Evolutionary conservation across 2,797 vertebrate species (phyloP), one percentile per base, ranked within the genome.

Genomic region (Takifugu rubripes): DNA sequence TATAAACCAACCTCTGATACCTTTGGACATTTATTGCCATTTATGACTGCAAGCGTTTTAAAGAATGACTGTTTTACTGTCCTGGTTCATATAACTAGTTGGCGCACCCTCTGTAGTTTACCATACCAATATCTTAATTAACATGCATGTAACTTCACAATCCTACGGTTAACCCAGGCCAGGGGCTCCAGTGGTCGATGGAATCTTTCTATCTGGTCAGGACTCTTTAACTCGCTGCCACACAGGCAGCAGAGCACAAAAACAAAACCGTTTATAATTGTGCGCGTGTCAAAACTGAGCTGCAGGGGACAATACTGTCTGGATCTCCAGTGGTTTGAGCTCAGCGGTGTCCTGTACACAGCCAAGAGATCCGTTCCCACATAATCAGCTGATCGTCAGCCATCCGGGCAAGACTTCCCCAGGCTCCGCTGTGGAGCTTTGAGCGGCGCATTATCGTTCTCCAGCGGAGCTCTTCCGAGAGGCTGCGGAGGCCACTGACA

Each of bases 301-400:
- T 40, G 52, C 40, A 54, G 64, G 47, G 56, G 75, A 77, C 78
- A 78, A 72, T 57, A 47, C 42, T 51, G 70, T 75, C 44, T 72
- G 66, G 70, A 68, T 63, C 33, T 62, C 59, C 47, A 11, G 57
- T 49, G 57, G 31, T 56, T 66, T 59, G 48, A 42, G 53, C 61
- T 70, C 76, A 71, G 52, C 5, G 5, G 68, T 54, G 25, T 59
- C 46, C 59, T 52, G 42, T 51, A 74, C 54, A 58, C 56, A 78
- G 77, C 74, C 76, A 65, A 73, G 59, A 68, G 60, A 52, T 69
- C 61, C 59, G 72, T 65, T 77, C 77, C 73, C 75, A 82, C 70
- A 79, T 68, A 61, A 84, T 62, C 76, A 64, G 50, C 64, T 54
- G 73, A 83, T 66, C 69, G 74, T 55, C 58, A 77, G 84, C 79